Conservation (phyloP, 2,888 invertebrate species). For the Eulithis testata region DNA sequence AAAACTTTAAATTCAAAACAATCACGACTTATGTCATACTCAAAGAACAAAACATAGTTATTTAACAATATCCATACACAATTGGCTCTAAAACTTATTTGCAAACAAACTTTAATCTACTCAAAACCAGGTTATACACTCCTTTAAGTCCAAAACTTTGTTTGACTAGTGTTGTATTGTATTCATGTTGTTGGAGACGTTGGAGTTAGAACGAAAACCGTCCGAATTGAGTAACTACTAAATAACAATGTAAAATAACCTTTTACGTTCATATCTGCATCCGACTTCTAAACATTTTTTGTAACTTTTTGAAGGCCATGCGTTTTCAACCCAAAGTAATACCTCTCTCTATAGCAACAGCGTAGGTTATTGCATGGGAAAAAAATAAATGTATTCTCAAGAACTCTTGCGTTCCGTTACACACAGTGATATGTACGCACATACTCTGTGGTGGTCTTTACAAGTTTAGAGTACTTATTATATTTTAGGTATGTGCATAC, state of each 20-base stretch:
- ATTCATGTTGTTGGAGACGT: conserved; percentile 15
- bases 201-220: conserved; percentile 41
- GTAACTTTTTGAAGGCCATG: conserved; percentile 63
- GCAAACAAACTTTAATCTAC: conserved; percentile 18
- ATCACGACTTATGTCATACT: not conserved
- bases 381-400: conserved; percentile 5
- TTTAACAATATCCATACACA: conserved; percentile 1
- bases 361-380: conserved; percentile 15
- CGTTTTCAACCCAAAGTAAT: conserved; percentile 7
- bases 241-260: conserved; percentile 64
- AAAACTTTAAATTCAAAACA: not conserved
- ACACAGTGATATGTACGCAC: conserved; percentile 1
- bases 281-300: conserved; percentile 58
- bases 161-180: conserved; percentile 7
- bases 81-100: conserved; percentile 18
- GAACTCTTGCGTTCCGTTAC: conserved; percentile 27
- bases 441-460: too few species aligned
- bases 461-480: too few species aligned
- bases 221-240: conserved; percentile 40
- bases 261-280: conserved; percentile 62
- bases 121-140: conserved; percentile 19
- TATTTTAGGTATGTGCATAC: too few species aligned
- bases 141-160: conserved; percentile 10
- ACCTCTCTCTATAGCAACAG: not conserved
- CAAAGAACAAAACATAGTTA: conserved; percentile 1